Conservation (phyloP, 1,140 invertebrate species). For the Listronotus oregonensis region DNA sequence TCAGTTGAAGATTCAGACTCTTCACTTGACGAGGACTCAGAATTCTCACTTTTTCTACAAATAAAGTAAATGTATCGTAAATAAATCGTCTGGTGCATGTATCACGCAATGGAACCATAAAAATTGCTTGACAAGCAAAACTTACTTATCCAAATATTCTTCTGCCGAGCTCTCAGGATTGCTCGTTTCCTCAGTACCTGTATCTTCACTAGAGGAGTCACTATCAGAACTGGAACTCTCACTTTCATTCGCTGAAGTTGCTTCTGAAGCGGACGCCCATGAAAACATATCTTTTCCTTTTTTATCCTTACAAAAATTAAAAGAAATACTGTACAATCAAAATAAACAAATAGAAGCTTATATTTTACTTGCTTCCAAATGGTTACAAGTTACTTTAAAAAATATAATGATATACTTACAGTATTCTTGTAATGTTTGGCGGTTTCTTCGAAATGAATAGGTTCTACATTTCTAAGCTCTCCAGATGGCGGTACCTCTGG, state of each 20-base stretch:
- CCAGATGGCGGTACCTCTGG: slow-evolving; percentile 79
- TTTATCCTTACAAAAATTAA: slow-evolving; percentile 42
- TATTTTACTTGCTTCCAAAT: no score
- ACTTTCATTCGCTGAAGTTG: slow-evolving; percentile 37
- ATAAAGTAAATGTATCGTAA: background rate
- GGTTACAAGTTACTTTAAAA: background rate
- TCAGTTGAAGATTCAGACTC: slow-evolving; percentile 42
- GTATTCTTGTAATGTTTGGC: slow-evolving; percentile 38
- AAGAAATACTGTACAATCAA: no score
- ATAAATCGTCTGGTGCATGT: no score
- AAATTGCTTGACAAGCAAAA: background rate
- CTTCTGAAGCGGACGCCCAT: slow-evolving; percentile 45
- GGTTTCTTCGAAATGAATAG: slow-evolving; percentile 50
- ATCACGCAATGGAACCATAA: background rate
- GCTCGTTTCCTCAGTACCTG: slow-evolving; percentile 42
- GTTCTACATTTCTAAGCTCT: slow-evolving; percentile 76
- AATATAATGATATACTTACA: slow-evolving; percentile 32
- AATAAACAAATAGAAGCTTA: no score
- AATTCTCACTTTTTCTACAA: slow-evolving; percentile 29
- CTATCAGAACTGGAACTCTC: slow-evolving; percentile 36
- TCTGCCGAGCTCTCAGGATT: slow-evolving; percentile 45
- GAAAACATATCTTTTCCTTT: slow-evolving; percentile 42
- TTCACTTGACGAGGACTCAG: slow-evolving; percentile 29
- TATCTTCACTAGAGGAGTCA: slow-evolving; percentile 41
- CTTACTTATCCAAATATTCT: slow-evolving; percentile 38